phyloP scores from a whole-genome alignment of 2,797 vertebrate genomes.

The Typhlichthys eigenmanni region DNA sequence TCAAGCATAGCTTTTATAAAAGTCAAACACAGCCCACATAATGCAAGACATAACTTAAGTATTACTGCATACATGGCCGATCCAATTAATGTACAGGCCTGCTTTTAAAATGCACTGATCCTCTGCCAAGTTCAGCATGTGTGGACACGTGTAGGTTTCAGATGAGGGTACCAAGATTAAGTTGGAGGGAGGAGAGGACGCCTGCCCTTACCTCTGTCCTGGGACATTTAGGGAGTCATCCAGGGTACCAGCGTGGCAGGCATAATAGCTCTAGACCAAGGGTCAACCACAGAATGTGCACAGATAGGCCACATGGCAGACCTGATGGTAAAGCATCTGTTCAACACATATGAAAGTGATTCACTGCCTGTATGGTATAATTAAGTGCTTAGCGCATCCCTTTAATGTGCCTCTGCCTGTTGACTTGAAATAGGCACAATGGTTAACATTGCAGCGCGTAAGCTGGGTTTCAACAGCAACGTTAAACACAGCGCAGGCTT shows the following conservation, averaged over 20 bases:
- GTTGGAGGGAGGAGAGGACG: conserved; percentile 33
- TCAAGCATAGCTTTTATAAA: conserved; percentile 25
- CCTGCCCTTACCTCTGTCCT: conserved; percentile 40
- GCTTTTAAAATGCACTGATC: conserved; percentile 53
- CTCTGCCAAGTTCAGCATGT: conserved; percentile 60
- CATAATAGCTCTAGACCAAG: conserved; percentile 35
- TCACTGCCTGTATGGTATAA: conserved; percentile 26
- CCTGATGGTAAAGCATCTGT: conserved; percentile 11
- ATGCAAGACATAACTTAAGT: conserved; percentile 55
- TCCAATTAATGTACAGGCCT: conserved; percentile 63
- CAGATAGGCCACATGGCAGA: conserved; percentile 30
- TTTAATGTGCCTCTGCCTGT: conserved; percentile 24
- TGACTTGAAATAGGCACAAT: conserved; percentile 30
- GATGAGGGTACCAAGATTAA: no score
- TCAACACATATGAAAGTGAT: conserved; percentile 25
- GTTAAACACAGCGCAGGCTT: conserved; percentile 13
- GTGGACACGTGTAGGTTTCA: conserved; percentile 23
- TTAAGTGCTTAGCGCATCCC: conserved; percentile 19
- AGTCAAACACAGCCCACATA: conserved; percentile 55
- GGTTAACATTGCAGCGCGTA: conserved; percentile 21
- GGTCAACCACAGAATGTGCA: conserved; percentile 39
- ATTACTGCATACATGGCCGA: conserved; percentile 35
- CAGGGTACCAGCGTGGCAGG: conserved; percentile 42
- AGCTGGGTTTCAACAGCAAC: background rate
- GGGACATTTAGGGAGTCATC: conserved; percentile 53